A percentile compares a stretch with the other conserved stretches of the same genome.
Evolutionary conservation across 2,797 vertebrate genomes (phyloP).

Genomic region (Gymnocypris eckloni): DNA sequence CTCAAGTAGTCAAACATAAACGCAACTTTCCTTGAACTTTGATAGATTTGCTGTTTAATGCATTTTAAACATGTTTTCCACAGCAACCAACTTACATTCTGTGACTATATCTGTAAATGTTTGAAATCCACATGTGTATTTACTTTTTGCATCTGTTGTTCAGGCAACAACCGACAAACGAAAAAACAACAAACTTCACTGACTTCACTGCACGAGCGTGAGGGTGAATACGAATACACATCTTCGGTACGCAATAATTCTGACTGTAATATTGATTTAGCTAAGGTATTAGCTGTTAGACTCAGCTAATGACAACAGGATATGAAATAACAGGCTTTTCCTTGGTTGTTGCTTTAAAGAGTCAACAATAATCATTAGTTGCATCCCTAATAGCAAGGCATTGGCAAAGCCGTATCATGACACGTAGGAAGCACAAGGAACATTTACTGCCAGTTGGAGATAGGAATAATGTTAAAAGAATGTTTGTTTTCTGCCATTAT

Average conservation of each 20-base stretch:
- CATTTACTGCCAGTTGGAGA: slow-evolving; percentile 40
- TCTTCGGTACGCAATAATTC: not conserved
- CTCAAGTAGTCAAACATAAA: not conserved
- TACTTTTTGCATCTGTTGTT: not conserved
- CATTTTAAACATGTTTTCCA: not conserved
- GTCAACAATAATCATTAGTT: not conserved
- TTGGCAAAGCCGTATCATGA: slow-evolving; percentile 43
- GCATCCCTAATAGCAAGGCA: not conserved
- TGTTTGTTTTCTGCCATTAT: slow-evolving; percentile 63
- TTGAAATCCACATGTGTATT: not conserved
- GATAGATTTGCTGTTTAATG: not conserved
- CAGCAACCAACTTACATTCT: not conserved
- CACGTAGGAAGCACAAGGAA: slow-evolving; percentile 59
- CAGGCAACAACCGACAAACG: not conserved
- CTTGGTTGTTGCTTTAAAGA: not conserved
- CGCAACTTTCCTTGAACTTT: not conserved
- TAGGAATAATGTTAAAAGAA: slow-evolving; percentile 54
- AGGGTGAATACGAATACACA: not conserved
- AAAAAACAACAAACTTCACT: not conserved
- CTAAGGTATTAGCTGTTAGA: not conserved
- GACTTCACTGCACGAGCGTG: not conserved
- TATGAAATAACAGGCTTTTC: not conserved
- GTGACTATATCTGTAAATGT: not conserved
- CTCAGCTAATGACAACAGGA: not conserved
- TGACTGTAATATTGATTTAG: not conserved